A percentile compares a stretch with the other conserved stretches of the same genome.
phyloP scores from a whole-genome alignment of 1,140 invertebrate genomes.

The Cecropterus lyciades region DNA sequence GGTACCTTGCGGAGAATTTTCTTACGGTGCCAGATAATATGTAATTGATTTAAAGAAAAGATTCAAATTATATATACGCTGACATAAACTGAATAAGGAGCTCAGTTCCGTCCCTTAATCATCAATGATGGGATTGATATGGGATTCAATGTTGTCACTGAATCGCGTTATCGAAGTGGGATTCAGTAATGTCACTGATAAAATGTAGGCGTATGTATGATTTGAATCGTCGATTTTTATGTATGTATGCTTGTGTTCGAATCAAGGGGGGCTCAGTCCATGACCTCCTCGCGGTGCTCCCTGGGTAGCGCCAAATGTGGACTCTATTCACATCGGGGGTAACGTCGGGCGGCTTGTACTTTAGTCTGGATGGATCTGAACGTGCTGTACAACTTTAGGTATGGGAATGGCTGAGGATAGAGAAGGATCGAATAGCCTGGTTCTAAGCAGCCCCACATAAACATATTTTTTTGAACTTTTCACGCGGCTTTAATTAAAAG shows the following conservation, averaged over 20 bases:
- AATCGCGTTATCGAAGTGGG: too few species aligned
- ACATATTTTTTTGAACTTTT: too few species aligned
- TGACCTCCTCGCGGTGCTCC: conserved; percentile 81
- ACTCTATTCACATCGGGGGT: conserved; percentile 61
- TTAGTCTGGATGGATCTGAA: neutral
- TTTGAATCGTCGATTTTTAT: conserved; percentile 5
- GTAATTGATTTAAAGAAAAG: neutral
- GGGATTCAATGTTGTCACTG: too few species aligned
- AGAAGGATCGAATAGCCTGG: too few species aligned
- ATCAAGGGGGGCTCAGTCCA: conserved; percentile 78
- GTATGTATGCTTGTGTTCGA: conserved; percentile 53
- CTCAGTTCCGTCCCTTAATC: too few species aligned
- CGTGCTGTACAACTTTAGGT: too few species aligned
- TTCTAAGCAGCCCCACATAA: too few species aligned
- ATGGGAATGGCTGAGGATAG: too few species aligned
- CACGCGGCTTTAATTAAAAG: too few species aligned
- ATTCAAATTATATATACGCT: neutral
- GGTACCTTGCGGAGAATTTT: neutral
- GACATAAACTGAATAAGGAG: neutral
- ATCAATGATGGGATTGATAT: too few species aligned
- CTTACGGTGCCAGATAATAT: too few species aligned
- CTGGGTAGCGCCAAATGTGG: conserved; percentile 81
- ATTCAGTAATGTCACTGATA: too few species aligned
- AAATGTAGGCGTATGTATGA: neutral
- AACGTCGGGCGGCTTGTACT: neutral